phyloP scores from a whole-genome alignment of 1,140 invertebrate genomes.

The Drosophila pseudoobscura region DNA sequence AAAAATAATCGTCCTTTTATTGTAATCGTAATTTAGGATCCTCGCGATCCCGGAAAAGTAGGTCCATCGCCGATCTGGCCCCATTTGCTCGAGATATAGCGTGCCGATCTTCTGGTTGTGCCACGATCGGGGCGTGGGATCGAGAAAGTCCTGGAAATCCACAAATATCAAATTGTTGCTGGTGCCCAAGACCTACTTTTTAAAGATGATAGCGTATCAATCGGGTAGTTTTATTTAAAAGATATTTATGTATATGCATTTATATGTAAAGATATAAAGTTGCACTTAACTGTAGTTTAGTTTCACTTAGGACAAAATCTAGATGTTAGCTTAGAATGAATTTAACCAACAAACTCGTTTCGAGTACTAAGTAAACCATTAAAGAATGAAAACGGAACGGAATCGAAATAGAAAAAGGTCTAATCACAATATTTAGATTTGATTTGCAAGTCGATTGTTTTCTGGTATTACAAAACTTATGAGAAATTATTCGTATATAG shows the following conservation, averaged over 20 bases:
- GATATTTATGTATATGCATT: conserved; percentile 27
- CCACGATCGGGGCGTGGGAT: too few relatives aligned
- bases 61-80: too few relatives aligned
- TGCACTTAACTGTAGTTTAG: conserved; percentile 49
- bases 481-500: conserved; percentile 30
- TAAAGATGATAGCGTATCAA: not conserved
- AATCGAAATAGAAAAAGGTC: conserved; percentile 27
- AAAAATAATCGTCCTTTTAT: not conserved
- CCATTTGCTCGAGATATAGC: too few relatives aligned
- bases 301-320: conserved; percentile 57
- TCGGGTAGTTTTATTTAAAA: conserved; percentile 41
- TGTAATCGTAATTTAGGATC: too few relatives aligned
- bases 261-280: conserved; percentile 52
- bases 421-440: conserved; percentile 69
- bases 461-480: conserved; percentile 23
- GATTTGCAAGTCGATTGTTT: conserved; percentile 33
- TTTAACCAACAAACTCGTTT: conserved; percentile 72
- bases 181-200: too few relatives aligned
- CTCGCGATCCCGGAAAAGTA: too few relatives aligned
- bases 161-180: too few relatives aligned
- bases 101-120: too few relatives aligned
- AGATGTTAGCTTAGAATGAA: conserved; percentile 70
- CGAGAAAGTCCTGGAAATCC: too few relatives aligned
- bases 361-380: conserved; percentile 70
- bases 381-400: conserved; percentile 34